Base-by-base conservation (phyloP, 2,113 vertebrate genomes). In the Rhizomys pruinosus region DNA sequence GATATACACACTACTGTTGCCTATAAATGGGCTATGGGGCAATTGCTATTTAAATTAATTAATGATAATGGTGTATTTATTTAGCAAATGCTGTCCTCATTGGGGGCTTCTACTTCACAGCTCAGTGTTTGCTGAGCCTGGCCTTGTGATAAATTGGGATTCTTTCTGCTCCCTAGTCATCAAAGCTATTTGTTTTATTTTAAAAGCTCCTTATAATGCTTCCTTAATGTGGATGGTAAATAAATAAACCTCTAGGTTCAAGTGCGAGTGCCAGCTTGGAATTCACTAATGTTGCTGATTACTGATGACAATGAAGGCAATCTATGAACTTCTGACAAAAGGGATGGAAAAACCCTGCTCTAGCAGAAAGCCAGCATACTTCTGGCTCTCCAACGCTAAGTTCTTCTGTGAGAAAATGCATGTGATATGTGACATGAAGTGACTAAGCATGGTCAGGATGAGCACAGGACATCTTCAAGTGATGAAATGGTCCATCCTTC, bases 161-260 rank as follows among this genome's bases (percentile, higher is more conserved):
- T 71, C 81, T 78, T 93, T 44, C 37, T 73, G 39, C 29, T 78
- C 85, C 37, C 74, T 82, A 61, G 68, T 81, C 79, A 87, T 59
- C 66, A 85, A 57, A 77, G 84, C 90, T 57, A 80, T 94, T 93
- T 84, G 66, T 81, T 91, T 95, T 91, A 74, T 92, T 93, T 92
- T 87, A 89, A 96, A 94, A 96, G 87, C 94, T 94, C 79, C 91
- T 85, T 72, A 80, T 91, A 92, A 96, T 91, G 89, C 76, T 89
- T 77, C 72, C 72, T 92, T 96, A 91, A 95, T 84, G 76, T 63
- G n/a, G 37, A 87, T 77, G 73, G 89, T 77, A 93, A 96, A 94
- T 84, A 92, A 93, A 95, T 90, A 96, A 87, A 76, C 71, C 74
- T 89, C 82, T 84, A 86, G 23, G 84, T 93, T 91, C 66, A 84